phyloP scores from a whole-genome alignment of 2,888 invertebrate species.

The Agrochola circellaris region DNA sequence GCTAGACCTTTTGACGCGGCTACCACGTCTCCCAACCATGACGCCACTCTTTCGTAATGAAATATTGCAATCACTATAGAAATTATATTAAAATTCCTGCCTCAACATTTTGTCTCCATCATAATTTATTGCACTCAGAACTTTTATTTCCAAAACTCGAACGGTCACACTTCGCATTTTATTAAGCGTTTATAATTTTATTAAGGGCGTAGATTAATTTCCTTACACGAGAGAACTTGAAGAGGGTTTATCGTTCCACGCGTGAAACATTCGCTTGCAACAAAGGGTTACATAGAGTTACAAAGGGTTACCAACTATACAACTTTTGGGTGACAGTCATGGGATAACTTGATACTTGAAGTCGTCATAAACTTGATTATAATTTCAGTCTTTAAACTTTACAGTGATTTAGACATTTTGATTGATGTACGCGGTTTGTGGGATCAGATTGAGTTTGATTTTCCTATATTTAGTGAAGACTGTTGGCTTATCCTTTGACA shows the following conservation, averaged over 20 bases:
- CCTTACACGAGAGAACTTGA: slow-evolving; percentile 61
- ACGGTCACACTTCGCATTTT: slow-evolving; percentile 50
- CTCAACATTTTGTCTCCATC: slow-evolving; percentile 2
- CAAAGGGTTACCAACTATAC: slow-evolving; percentile 51
- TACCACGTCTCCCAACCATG: no score
- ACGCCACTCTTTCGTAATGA: not conserved
- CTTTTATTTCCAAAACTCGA: slow-evolving; percentile 35
- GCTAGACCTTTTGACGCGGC: no score
- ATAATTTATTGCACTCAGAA: slow-evolving; percentile 25
- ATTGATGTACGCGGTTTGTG: slow-evolving; percentile 23
- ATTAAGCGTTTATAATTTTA: slow-evolving; percentile 59
- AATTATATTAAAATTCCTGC: not conserved
- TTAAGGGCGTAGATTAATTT: slow-evolving; percentile 59
- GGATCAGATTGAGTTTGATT: not conserved
- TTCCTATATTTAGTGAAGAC: not conserved
- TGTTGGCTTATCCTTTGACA: not conserved
- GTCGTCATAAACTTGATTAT: slow-evolving; percentile 51
- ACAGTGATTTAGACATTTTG: slow-evolving; percentile 37
- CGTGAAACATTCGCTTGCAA: slow-evolving; percentile 46
- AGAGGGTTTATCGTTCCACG: slow-evolving; percentile 58
- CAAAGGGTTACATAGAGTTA: slow-evolving; percentile 56
- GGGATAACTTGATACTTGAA: slow-evolving; percentile 55
- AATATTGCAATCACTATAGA: not conserved
- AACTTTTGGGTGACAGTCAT: slow-evolving; percentile 55
- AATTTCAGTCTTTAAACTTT: slow-evolving; percentile 49